Conservation (phyloP, 92 coral and sea anemone species). For the Palythoa heliodiscus region DNA sequence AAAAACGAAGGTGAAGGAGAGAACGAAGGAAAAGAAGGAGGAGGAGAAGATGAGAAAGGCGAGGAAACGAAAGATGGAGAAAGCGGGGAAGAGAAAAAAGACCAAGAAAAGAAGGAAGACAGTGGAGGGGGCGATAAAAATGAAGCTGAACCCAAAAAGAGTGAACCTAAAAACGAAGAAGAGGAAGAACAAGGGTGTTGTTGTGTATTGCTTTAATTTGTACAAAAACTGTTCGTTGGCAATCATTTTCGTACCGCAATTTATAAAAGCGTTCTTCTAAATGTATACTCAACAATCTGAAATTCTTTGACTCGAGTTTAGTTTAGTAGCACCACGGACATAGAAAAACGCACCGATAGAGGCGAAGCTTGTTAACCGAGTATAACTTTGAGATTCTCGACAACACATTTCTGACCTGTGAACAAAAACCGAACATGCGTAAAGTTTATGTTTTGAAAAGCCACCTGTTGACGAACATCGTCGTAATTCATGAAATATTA, state of each 20-base stretch:
- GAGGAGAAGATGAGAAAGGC: not conserved
- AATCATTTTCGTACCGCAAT: not conserved
- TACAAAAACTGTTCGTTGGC: slow-evolving; percentile 1
- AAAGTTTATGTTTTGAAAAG: not conserved
- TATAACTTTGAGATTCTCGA: not conserved
- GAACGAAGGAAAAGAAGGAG: not conserved
- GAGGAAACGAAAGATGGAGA: slow-evolving; percentile 14
- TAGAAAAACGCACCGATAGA: not conserved
- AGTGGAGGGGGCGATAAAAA: slow-evolving; percentile 8
- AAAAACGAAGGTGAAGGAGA: slow-evolving; percentile 12
- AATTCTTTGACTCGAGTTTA: not conserved
- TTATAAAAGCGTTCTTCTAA: not conserved
- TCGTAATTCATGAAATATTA: not conserved
- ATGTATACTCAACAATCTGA: not conserved
- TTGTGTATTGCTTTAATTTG: slow-evolving; percentile 9
- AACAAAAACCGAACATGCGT: not conserved
- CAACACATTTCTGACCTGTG: not conserved
- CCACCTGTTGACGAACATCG: not conserved
- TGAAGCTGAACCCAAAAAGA: not conserved
- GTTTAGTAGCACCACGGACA: slow-evolving; percentile 7
- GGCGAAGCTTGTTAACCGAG: not conserved
- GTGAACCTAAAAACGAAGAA: slow-evolving; percentile 14
- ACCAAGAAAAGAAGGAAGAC: slow-evolving; percentile 16
- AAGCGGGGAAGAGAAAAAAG: slow-evolving; percentile 8
- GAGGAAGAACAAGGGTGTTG: slow-evolving; percentile 43